Conservation (phyloP, 1,140 invertebrate genomes). For the Wiebesia pumilae region DNA sequence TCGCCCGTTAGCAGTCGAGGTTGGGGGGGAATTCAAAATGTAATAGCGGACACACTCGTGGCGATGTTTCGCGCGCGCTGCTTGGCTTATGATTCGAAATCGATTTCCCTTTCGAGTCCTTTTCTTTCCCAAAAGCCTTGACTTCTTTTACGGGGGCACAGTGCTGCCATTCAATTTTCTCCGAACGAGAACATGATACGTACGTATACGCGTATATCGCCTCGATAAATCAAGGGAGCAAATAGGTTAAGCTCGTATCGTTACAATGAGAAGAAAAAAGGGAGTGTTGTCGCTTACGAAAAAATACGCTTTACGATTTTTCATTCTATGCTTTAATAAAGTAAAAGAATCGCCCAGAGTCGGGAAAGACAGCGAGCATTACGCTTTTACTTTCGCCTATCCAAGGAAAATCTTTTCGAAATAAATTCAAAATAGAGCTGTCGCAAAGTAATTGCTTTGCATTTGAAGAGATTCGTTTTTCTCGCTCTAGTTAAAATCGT, state of each 20-base stretch:
- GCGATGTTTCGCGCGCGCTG: background rate
- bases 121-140: constrained; percentile 38
- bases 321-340: constrained; percentile 5
- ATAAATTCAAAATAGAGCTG: background rate
- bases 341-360: background rate
- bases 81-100: background rate
- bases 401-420: background rate
- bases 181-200: background rate
- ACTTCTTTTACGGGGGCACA: constrained; percentile 26
- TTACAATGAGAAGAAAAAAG: background rate
- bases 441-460: background rate
- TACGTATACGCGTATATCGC: constrained; percentile 1
- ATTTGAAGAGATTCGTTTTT: background rate
- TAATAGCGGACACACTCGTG: constrained; percentile 17
- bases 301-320: background rate
- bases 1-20: constrained; percentile 33
- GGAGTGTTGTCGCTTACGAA: background rate
- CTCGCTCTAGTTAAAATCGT: background rate
- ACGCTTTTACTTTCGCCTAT: background rate
- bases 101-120: constrained; percentile 39
- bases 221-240: constrained; percentile 21
- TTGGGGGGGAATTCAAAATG: constrained; percentile 39
- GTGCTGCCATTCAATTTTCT: constrained; percentile 14
- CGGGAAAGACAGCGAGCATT: background rate
- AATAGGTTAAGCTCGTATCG: constrained; percentile 38